Evolutionary conservation across 2,797 vertebrate genomes (phyloP).

Genomic region (Clarias fuscus): DNA sequence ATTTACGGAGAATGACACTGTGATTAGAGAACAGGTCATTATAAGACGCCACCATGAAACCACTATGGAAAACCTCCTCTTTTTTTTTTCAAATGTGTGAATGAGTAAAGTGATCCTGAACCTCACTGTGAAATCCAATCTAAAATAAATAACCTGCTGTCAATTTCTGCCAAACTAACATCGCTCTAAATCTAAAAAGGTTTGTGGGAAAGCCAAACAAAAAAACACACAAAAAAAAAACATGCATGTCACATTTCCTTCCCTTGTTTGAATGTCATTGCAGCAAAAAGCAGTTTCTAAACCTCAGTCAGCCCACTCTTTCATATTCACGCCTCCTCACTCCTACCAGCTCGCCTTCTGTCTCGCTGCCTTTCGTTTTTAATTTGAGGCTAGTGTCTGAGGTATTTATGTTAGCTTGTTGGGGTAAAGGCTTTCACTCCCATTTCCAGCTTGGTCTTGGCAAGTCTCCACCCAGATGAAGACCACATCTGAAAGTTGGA

Average conservation of each 20-base stretch:
- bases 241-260: slow-evolving; percentile 60
- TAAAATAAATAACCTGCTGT: slow-evolving; percentile 36
- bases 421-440: slow-evolving; percentile 68
- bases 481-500: slow-evolving; percentile 68
- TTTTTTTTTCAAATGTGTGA: not conserved
- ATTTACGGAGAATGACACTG: not conserved
- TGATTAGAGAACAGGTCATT: not conserved
- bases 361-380: slow-evolving; percentile 72
- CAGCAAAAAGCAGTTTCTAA: slow-evolving; percentile 59
- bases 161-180: slow-evolving; percentile 3
- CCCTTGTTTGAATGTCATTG: slow-evolving; percentile 60
- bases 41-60: not conserved
- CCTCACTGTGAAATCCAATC: not conserved
- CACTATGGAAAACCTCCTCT: not conserved
- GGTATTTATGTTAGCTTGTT: slow-evolving; percentile 69
- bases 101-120: slow-evolving; percentile 5
- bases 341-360: slow-evolving; percentile 68
- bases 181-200: slow-evolving; percentile 36
- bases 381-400: slow-evolving; percentile 69
- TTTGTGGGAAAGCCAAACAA: slow-evolving; percentile 47
- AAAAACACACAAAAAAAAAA: not conserved
- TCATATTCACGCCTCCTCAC: slow-evolving; percentile 42
- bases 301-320: slow-evolving; percentile 59
- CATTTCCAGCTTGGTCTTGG: slow-evolving; percentile 77
- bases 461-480: slow-evolving; percentile 73